These are phyloP conservation scores for Puma concolor DNA, from an alignment of 2,113 vertebrate genomes.

Conservation along the genomic window DNA sequence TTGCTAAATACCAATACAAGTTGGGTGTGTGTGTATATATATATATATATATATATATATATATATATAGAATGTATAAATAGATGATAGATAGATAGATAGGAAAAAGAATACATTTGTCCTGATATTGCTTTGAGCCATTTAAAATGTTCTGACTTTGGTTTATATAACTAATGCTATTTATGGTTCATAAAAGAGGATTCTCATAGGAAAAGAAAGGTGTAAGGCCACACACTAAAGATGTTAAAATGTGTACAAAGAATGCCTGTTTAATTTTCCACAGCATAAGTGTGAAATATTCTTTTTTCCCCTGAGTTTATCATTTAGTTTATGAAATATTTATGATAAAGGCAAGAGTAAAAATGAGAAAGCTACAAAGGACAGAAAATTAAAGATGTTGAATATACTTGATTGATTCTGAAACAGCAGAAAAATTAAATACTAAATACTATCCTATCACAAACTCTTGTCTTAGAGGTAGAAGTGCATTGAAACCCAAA, in stretches of 20 bases:
- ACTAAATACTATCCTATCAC: not conserved
- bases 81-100: not conserved
- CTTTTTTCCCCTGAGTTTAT: conserved; percentile 8
- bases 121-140: not conserved
- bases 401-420: conserved; percentile 36
- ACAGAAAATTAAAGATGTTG: not conserved
- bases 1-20: not conserved
- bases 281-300: conserved; percentile 29
- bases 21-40: not conserved
- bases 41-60: no score
- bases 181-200: not conserved
- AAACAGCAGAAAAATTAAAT: not conserved
- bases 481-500: not conserved
- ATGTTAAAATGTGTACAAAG: conserved; percentile 6
- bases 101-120: not conserved
- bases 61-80: no score
- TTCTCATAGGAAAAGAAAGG: not conserved
- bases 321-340: conserved; percentile 10
- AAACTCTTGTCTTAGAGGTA: not conserved
- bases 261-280: conserved; percentile 45
- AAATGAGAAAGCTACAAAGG: not conserved
- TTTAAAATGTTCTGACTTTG: not conserved
- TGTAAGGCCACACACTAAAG: not conserved
- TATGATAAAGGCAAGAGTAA: conserved; percentile 2
- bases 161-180: not conserved